Evolutionary conservation across 2,113 vertebrate genomes (phyloP), one percentile per base, ranked within the genome.

Genomic region (Hippocampus guttulatus): DNA sequence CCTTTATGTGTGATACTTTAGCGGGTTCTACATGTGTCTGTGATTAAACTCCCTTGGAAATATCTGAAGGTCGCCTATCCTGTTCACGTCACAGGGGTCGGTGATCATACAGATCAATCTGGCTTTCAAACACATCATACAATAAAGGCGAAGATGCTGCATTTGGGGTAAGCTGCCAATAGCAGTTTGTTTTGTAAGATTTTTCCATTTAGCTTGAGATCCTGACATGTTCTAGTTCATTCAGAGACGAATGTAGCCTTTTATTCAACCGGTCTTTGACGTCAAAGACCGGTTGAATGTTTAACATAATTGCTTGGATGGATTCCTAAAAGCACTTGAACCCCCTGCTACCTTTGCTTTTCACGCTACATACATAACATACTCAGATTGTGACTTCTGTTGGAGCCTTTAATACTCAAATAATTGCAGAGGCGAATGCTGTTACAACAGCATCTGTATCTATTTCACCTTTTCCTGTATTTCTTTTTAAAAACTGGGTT

Each of bases 241-340:
- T 75, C 74, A 73, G 81, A 85, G 77, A 78, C 74, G 80, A 81
- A 84, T 71, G 86, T 80, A 75, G 73, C 77, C 43, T 87, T 88
- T 88, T 81, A 72, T 68, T 80, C 73, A 80, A 85, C 77, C 67
- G 75, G 66, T 80, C 80, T 85, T 77, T 89, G 81, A 73, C 77
- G 84, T 82, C 69, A 87, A 87, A 83, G 70, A 30, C 30, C 3
- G 30, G 30, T 30, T 81, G 76, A 86, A 75, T 79, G 71, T 79
- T 79, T 73, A 80, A 85, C 30, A 84, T 82, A 88, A 88, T 87
- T 85, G 85, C 80, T 86, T 80, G 79, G 81, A 79, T 87, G 79
- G 87, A 77, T 79, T 86, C 75, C 82, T 76, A 67, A 82, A 80
- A 85, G 82, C 81, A 74, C 75, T 85, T 75, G 75, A 82, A 75